Evolutionary conservation across 1,140 invertebrate genomes (phyloP), one percentile per base, ranked within the genome.

Genomic region (Pseudomyrmex flavicornis): DNA sequence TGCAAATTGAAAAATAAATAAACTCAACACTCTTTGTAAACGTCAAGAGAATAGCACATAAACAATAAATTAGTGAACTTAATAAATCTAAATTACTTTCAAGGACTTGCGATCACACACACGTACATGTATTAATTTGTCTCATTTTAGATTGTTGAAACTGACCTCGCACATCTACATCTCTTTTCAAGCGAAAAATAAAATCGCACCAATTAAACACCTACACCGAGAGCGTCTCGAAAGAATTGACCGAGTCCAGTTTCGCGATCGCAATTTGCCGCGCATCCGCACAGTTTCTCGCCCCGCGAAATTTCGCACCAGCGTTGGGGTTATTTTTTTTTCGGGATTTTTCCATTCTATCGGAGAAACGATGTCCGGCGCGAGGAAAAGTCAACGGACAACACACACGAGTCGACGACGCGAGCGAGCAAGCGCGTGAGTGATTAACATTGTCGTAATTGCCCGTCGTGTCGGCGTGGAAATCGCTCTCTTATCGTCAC

Each of bases 401-500:
- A 72, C 52, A 80, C 59, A 72, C 52, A 80, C 59, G 61, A 80
- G 26, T 77, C 26, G 35, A 17, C 17, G 22, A 13, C 54, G 54
- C 68, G 20, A 50, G 35, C 35, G 10, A 2, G 7, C 35, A 22
- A 5, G 10, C 22, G 54, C 63, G 20, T 69, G 59, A 74, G 54
- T 79, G 74, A 80, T 84, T 75, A 70, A 62, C 50, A n/a, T 12
- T 50, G 44, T 5, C 35, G 58, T 88, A 88, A 88, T 80, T 84
- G 63, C 9, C 7, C 22, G n/a, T 48, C 82, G 46, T 88, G 75
- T 86, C 74, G 63, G 52, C 61, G 58, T 44, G 63, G 61, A 70
- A 63, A 88, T 87, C 82, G 82, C 22, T 84, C 58, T 84, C 58
- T 84, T 87, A 88, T 87, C 85, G 15, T 35, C 10, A 56, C 1